These are phyloP conservation scores for Lordiphosa mommai DNA, from an alignment of 1,140 invertebrate genomes.

Conservation along the genomic window DNA sequence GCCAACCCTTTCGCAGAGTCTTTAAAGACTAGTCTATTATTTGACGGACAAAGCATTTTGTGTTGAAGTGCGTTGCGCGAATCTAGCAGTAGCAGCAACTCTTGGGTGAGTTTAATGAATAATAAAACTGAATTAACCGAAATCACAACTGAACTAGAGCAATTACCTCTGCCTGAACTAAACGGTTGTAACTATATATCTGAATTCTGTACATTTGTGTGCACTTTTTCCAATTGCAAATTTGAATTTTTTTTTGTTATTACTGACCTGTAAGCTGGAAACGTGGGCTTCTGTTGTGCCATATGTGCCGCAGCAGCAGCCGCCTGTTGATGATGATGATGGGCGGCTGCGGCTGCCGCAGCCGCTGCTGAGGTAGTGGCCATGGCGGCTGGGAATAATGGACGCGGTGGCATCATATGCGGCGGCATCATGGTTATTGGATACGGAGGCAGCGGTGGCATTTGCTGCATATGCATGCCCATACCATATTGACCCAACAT, in stretches of 20 bases:
- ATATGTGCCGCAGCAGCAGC: constrained; percentile 80
- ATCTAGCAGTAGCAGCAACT: too few relatives aligned
- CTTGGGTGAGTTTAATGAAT: too few relatives aligned
- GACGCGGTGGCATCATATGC: constrained; percentile 87
- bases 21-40: too few relatives aligned
- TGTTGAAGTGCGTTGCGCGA: too few relatives aligned
- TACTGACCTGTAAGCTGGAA: constrained; percentile 87
- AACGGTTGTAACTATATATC: too few relatives aligned
- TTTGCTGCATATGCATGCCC: constrained; percentile 81
- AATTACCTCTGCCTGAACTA: too few relatives aligned
- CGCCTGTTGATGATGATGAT: constrained; percentile 45
- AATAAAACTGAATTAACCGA: too few relatives aligned
- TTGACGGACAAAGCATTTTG: too few relatives aligned
- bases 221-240: neutral
- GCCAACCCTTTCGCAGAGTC: too few relatives aligned
- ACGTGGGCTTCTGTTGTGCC: constrained; percentile 85
- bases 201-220: neutral
- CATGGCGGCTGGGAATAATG: constrained; percentile 88
- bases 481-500: constrained; percentile 82
- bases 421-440: constrained; percentile 83
- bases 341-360: constrained; percentile 61
- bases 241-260: neutral
- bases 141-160: too few relatives aligned
- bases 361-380: constrained; percentile 83
- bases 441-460: constrained; percentile 82